These are phyloP conservation scores for Dasypus novemcinctus DNA, from an alignment of 2,113 vertebrate species.

Conservation along the genomic window DNA sequence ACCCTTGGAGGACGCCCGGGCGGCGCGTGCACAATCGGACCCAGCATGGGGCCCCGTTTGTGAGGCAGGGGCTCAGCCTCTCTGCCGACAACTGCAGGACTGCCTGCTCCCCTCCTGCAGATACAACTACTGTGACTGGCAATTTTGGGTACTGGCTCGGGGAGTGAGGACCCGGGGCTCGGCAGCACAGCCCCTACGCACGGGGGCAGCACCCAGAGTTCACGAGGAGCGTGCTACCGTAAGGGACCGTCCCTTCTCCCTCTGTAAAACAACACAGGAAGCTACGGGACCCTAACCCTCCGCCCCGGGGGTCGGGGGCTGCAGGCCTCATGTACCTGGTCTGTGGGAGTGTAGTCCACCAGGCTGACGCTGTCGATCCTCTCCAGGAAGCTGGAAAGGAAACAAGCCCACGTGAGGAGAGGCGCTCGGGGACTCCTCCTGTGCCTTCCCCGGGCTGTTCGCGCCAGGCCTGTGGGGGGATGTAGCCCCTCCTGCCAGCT, in stretches of 20 bases:
- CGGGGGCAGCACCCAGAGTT: neutral
- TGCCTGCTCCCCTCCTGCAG: neutral
- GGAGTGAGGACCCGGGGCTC: too few relatives aligned
- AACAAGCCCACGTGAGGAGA: neutral
- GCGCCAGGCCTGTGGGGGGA: neutral
- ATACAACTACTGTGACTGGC: neutral
- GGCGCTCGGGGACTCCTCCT: rapidly evolving
- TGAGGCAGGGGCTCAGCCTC: neutral
- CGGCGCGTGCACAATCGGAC: neutral
- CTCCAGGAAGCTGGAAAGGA: constrained; percentile 94
- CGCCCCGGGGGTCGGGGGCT: neutral
- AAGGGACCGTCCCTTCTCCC: neutral
- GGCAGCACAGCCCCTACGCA: rapidly evolving
- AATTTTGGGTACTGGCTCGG: too few relatives aligned
- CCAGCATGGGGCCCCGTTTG: neutral
- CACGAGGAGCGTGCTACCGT: neutral
- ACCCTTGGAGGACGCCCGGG: neutral
- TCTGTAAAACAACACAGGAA: neutral
- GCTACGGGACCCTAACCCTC: neutral
- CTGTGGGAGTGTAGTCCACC: constrained; percentile 98
- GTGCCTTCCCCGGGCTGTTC: neutral
- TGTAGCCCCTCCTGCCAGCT: neutral
- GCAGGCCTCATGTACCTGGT: constrained; percentile 88
- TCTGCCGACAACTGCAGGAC: neutral
- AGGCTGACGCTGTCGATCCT: constrained; percentile 98